Conservation (phyloP, 2,113 vertebrate genomes). For the Lanius collurio region DNA sequence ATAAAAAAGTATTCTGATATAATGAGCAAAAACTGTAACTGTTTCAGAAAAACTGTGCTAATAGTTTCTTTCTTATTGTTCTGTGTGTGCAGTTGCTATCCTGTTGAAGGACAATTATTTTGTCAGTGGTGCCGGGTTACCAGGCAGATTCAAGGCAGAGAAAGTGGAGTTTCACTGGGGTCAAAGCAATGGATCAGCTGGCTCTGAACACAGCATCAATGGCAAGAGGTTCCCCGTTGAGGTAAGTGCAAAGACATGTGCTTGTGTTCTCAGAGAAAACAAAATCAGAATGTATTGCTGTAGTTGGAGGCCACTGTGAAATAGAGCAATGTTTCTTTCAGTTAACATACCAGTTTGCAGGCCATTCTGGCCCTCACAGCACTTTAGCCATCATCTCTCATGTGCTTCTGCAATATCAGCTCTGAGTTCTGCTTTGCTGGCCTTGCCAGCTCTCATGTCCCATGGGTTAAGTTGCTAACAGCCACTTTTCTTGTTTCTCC, state of each 20-base stretch:
- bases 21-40: not conserved
- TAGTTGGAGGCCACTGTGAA: not conserved
- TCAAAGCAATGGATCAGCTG: slow-evolving; percentile 89
- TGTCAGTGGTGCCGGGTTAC: slow-evolving; percentile 89
- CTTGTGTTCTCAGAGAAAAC: not conserved
- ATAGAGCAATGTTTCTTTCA: not conserved
- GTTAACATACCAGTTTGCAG: not conserved
- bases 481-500: slow-evolving; percentile 3
- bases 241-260: slow-evolving; percentile 75
- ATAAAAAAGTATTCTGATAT: not conserved
- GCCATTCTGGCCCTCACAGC: not conserved
- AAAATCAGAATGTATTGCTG: not conserved
- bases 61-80: slow-evolving; percentile 3
- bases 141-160: slow-evolving; percentile 93
- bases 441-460: not conserved
- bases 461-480: slow-evolving; percentile 36
- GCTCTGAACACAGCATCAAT: slow-evolving; percentile 94
- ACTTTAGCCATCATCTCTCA: slow-evolving; percentile 15
- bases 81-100: slow-evolving; percentile 84
- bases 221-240: slow-evolving; percentile 90
- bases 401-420: slow-evolving; percentile 30
- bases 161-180: slow-evolving; percentile 99
- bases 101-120: slow-evolving; percentile 96
- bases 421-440: not conserved
- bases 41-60: not conserved